phyloP scores from a whole-genome alignment of 2,113 vertebrate species.

The Cavia porcellus region DNA sequence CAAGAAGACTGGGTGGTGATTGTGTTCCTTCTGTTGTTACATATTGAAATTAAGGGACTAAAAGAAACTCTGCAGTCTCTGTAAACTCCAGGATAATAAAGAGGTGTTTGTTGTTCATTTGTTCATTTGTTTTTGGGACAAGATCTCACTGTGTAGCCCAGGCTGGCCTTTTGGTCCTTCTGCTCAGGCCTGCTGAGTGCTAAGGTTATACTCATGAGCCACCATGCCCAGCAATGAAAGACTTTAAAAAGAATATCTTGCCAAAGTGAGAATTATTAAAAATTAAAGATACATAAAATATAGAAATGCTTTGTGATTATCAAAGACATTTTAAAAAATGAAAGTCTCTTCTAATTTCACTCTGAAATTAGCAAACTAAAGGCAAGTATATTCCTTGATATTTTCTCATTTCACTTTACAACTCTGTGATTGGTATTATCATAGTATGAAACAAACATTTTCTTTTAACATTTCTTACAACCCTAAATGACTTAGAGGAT shows the following conservation, averaged over 20 bases:
- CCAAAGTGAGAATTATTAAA: conserved; percentile 27
- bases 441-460: background rate
- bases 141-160: background rate
- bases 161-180: background rate
- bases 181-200: background rate
- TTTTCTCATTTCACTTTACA: background rate
- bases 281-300: conserved; percentile 22
- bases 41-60: background rate
- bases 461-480: background rate
- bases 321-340: background rate
- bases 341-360: background rate
- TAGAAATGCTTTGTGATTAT: conserved; percentile 26
- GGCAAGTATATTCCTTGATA: background rate
- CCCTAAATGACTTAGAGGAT: background rate
- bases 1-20: background rate
- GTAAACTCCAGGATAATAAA: background rate
- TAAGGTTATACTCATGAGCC: background rate
- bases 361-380: background rate
- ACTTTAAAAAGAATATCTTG: conserved; percentile 8
- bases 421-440: background rate
- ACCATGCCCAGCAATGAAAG: background rate
- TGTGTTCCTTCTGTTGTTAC: background rate
- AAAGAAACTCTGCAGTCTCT: background rate
- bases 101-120: background rate
- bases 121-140: background rate